Conservation (phyloP, 2,888 invertebrate genomes). For the Hemistola chrysoprasaria region DNA sequence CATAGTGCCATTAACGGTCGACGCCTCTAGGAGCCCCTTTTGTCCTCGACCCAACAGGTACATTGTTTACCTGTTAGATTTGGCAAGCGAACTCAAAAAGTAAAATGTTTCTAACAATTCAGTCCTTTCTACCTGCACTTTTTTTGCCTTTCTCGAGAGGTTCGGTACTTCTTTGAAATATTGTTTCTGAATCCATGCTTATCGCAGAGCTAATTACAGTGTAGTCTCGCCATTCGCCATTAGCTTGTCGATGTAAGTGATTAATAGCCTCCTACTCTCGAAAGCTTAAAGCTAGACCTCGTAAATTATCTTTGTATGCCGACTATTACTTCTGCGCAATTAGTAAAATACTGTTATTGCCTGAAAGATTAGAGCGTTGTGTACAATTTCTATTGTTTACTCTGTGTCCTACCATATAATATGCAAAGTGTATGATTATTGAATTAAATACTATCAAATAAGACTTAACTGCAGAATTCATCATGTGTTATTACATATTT, state of each 20-base stretch:
- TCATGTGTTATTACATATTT: too few species aligned
- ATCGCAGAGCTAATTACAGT: constrained; percentile 56
- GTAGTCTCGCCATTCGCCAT: constrained; percentile 42
- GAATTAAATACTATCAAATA: too few species aligned
- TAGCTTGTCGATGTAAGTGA: constrained; percentile 57
- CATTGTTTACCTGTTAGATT: constrained; percentile 61
- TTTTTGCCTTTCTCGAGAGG: constrained; percentile 47
- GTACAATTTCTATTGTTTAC: too few species aligned
- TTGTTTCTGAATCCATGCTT: constrained; percentile 49
- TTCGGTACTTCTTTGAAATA: constrained; percentile 47
- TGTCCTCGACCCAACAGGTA: constrained; percentile 72
- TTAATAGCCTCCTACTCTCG: constrained; percentile 53
- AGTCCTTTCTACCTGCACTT: constrained; percentile 52
- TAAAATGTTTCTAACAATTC: constrained; percentile 38
- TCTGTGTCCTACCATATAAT: too few species aligned
- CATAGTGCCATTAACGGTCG: constrained; percentile 69
- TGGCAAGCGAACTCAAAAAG: constrained; percentile 58
- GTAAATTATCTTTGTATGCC: constrained; percentile 52
- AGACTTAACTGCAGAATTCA: too few species aligned
- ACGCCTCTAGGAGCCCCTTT: constrained; percentile 73
- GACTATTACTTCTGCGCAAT: constrained; percentile 44
- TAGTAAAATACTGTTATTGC: constrained; percentile 43
- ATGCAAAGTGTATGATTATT: too few species aligned
- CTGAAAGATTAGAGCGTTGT: constrained; percentile 35
- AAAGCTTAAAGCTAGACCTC: constrained; percentile 49